Evolutionary conservation across 2,113 vertebrate genomes (phyloP).

Genomic region (Pituophis catenifer): DNA sequence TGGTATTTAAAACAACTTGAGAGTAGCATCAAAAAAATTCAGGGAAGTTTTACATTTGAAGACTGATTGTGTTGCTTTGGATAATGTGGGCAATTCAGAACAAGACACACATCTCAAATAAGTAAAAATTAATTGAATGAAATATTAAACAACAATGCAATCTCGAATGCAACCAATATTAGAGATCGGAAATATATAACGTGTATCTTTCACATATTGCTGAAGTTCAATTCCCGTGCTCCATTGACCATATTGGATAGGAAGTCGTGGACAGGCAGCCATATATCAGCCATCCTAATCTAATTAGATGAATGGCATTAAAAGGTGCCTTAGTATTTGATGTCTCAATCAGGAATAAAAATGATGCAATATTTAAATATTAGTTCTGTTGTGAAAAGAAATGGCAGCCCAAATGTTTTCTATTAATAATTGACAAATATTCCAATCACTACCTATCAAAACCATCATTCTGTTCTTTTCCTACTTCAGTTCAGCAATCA

Average conservation of each 20-base stretch:
- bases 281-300: background rate
- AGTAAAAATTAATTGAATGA: constrained; percentile 3
- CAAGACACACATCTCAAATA: background rate
- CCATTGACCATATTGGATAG: background rate
- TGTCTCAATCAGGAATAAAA: background rate
- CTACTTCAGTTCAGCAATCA: constrained; percentile 43
- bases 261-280: background rate
- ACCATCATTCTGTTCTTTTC: constrained; percentile 38
- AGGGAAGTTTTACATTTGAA: background rate
- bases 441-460: constrained; percentile 44
- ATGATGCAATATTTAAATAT: constrained; percentile 38
- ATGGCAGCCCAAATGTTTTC: constrained; percentile 19
- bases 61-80: background rate
- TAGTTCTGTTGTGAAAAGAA: constrained; percentile 26
- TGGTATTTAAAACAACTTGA: background rate
- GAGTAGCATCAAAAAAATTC: background rate
- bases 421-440: constrained; percentile 41
- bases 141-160: background rate
- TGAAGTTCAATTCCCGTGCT: background rate
- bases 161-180: background rate
- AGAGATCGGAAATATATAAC: background rate
- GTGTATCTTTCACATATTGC: background rate
- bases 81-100: background rate
- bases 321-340: background rate
- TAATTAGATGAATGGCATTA: background rate